Evolutionary conservation across 2,888 invertebrate genomes (phyloP).

Genomic region (Eristalis pertinax): DNA sequence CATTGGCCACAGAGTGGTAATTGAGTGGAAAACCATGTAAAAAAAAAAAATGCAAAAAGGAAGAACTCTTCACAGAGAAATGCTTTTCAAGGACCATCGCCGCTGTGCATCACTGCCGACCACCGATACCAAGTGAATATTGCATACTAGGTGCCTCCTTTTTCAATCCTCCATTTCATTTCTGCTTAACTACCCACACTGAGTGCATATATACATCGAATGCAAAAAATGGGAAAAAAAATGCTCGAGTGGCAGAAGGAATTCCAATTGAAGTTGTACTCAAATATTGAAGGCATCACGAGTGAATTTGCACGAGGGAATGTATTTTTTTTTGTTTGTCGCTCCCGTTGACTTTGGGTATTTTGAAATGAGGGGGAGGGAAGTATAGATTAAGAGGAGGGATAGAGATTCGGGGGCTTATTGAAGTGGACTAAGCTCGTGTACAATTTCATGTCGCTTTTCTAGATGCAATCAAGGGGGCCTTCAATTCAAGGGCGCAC

Average conservation of each 20-base stretch:
- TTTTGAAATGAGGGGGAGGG: background rate
- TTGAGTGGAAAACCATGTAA: conserved; percentile 38
- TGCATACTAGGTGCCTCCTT: background rate
- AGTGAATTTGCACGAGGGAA: background rate
- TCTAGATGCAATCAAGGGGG: no score
- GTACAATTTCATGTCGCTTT: no score
- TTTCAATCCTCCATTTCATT: background rate
- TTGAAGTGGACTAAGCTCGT: background rate
- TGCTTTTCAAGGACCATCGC: conserved; percentile 1
- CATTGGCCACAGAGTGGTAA: conserved; percentile 47
- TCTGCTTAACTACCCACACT: background rate
- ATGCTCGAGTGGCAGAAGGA: background rate
- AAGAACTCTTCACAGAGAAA: conserved; percentile 3
- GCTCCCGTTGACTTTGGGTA: background rate
- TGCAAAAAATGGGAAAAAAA: background rate
- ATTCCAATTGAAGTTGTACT: background rate
- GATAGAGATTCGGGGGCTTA: background rate
- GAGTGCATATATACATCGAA: background rate
- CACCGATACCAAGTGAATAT: background rate
- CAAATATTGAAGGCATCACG: background rate
- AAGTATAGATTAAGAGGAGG: background rate
- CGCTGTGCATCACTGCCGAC: background rate
- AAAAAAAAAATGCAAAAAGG: conserved; percentile 3
- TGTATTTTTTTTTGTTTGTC: background rate
- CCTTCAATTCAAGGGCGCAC: no score